phyloP scores from a whole-genome alignment of 1,140 invertebrate genomes.

The Leptinotarsa lineolata region DNA sequence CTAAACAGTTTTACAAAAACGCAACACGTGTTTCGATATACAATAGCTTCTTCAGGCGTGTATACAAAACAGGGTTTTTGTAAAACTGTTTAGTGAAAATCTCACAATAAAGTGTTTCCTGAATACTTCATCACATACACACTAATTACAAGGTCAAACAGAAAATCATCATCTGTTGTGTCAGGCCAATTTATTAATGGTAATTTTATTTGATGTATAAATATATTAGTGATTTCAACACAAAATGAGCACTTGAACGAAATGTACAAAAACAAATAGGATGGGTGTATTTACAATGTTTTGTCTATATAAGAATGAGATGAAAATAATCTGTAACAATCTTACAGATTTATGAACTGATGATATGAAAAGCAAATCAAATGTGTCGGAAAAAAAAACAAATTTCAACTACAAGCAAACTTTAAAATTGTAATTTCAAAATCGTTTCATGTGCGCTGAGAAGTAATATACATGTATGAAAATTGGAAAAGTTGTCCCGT shows the following conservation, averaged over 20 bases:
- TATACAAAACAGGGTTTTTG: too few relatives aligned
- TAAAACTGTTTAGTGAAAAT: too few relatives aligned
- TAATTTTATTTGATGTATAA: too few relatives aligned
- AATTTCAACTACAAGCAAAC: conserved; percentile 25
- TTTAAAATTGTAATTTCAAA: conserved; percentile 24
- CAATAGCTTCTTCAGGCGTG: too few relatives aligned
- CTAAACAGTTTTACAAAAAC: too few relatives aligned
- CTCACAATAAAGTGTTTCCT: too few relatives aligned
- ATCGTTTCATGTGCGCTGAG: conserved; percentile 32
- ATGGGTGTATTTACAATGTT: conserved; percentile 41
- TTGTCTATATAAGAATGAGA: conserved; percentile 35
- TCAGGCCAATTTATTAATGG: too few relatives aligned
- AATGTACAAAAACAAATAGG: conserved; percentile 33
- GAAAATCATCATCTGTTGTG: too few relatives aligned
- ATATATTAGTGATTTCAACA: conserved; percentile 34
- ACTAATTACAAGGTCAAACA: too few relatives aligned
- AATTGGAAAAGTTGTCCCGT: conserved; percentile 48
- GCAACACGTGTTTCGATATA: too few relatives aligned
- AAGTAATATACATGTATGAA: conserved; percentile 43
- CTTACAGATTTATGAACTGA: conserved; percentile 40
- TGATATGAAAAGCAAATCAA: conserved; percentile 38
- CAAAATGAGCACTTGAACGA: conserved; percentile 46
- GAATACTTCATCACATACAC: too few relatives aligned
- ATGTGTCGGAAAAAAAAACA: conserved; percentile 5
- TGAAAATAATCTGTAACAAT: conserved; percentile 34